Percentiles rank a stretch among this genome's conserved stretches.
phyloP scores from a whole-genome alignment of 2,888 invertebrate genomes.

The Apamea epomidion region DNA sequence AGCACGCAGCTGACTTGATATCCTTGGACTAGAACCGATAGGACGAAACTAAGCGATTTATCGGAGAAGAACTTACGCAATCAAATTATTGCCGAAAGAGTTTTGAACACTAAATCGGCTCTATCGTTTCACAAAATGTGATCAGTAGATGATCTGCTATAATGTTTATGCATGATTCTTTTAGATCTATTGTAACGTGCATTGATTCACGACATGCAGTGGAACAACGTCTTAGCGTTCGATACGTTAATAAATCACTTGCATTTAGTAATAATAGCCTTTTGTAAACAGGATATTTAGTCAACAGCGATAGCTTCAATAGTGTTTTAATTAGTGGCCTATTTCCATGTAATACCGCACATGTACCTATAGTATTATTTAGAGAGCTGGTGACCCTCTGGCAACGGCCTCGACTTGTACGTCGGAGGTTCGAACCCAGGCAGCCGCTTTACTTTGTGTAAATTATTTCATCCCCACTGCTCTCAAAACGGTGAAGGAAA shows the following conservation, averaged over 20 bases:
- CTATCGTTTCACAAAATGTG: neutral
- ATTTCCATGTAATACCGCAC: conserved; percentile 22
- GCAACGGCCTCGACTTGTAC: no score
- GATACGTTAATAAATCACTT: conserved; percentile 41
- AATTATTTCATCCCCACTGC: no score
- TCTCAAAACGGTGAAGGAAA: no score
- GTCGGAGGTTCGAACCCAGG: no score
- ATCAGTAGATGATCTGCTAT: neutral
- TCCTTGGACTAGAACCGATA: conserved; percentile 63
- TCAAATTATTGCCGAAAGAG: conserved; percentile 3
- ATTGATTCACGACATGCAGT: conserved; percentile 8
- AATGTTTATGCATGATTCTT: neutral
- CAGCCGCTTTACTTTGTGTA: no score
- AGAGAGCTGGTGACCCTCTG: no score
- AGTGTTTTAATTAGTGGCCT: conserved; percentile 7
- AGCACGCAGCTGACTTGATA: conserved; percentile 50
- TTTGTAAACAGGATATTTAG: conserved; percentile 66
- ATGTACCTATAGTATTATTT: neutral
- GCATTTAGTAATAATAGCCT: conserved; percentile 40
- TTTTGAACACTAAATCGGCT: conserved; percentile 5
- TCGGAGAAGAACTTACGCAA: conserved; percentile 19
- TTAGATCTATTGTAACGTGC: neutral
- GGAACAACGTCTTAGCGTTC: conserved; percentile 25
- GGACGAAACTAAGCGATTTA: conserved; percentile 32
- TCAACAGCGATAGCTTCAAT: conserved; percentile 35